phyloP scores from a whole-genome alignment of 2,888 invertebrate species.

The Cephus pygmeus region DNA sequence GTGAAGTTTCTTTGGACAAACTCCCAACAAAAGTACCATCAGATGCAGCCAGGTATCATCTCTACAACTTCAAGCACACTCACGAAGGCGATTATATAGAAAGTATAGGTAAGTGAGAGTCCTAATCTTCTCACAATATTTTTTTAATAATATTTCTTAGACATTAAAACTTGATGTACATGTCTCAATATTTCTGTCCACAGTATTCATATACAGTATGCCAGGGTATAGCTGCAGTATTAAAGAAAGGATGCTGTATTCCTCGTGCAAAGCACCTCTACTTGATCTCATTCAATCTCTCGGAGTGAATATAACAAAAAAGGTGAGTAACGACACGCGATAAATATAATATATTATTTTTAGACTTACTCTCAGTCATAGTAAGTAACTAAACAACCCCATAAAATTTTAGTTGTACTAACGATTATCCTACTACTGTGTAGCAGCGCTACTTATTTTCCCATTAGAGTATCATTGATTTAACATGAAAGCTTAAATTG shows the following conservation, averaged over 20 bases:
- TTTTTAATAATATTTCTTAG: no score
- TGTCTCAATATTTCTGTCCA: conserved; percentile 37
- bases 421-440: no score
- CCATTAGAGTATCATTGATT: no score
- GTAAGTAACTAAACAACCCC: not conserved
- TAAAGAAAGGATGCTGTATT: conserved; percentile 98
- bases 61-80: conserved; percentile 90
- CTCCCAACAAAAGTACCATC: conserved; percentile 84
- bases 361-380: not conserved
- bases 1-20: conserved; percentile 75
- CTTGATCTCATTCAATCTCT: conserved; percentile 83
- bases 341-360: conserved; percentile 10
- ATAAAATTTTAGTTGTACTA: no score
- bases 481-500: no score
- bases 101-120: conserved; percentile 75
- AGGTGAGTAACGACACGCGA: conserved; percentile 72
- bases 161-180: no score
- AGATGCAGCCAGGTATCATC: conserved; percentile 90
- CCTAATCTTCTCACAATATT: no score
- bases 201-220: conserved; percentile 99
- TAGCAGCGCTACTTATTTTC: no score
- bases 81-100: conserved; percentile 93
- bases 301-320: conserved; percentile 85
- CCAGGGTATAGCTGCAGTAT: conserved; percentile 96
- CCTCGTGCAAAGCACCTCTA: conserved; percentile 95